These are phyloP conservation scores for Asbolus verrucosus DNA, from an alignment of 1,140 invertebrate species.

Conservation along the genomic window DNA sequence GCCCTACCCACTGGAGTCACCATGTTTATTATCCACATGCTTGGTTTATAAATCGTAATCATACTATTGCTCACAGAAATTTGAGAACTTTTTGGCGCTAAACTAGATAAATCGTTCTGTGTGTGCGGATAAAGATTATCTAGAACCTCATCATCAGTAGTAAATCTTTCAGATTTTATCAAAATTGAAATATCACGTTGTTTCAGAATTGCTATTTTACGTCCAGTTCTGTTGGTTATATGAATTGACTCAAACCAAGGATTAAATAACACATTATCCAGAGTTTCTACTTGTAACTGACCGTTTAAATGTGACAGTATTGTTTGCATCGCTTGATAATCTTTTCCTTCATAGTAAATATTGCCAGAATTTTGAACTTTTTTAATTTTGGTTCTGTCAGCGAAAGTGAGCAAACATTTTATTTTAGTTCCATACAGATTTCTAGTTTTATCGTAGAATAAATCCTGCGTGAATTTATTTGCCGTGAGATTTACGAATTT, in stretches of 20 bases:
- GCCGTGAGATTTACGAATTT: slow-evolving; percentile 28
- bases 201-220: slow-evolving; percentile 7
- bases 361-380: background rate
- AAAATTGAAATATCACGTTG: slow-evolving; percentile 29
- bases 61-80: background rate
- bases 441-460: slow-evolving; percentile 32
- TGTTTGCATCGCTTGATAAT: slow-evolving; percentile 12
- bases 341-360: slow-evolving; percentile 13
- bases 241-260: slow-evolving; percentile 17
- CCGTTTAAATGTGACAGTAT: slow-evolving; percentile 34
- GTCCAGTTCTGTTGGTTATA: background rate
- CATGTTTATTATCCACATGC: background rate
- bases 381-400: slow-evolving; percentile 24
- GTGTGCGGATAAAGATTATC: slow-evolving; percentile 35
- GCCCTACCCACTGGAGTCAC: background rate
- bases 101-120: slow-evolving; percentile 28
- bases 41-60: background rate
- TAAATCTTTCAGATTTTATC: slow-evolving; percentile 35
- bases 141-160: slow-evolving; percentile 13
- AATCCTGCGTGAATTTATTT: background rate
- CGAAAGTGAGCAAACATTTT: slow-evolving; percentile 10
- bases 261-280: slow-evolving; percentile 19
- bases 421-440: slow-evolving; percentile 15
- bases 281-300: slow-evolving; percentile 3
- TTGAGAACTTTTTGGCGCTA: slow-evolving; percentile 30